Evolutionary conservation across 2,888 invertebrate genomes (phyloP), one percentile per base, ranked within the genome.

Genomic region (Toxonevra muliebris): DNA sequence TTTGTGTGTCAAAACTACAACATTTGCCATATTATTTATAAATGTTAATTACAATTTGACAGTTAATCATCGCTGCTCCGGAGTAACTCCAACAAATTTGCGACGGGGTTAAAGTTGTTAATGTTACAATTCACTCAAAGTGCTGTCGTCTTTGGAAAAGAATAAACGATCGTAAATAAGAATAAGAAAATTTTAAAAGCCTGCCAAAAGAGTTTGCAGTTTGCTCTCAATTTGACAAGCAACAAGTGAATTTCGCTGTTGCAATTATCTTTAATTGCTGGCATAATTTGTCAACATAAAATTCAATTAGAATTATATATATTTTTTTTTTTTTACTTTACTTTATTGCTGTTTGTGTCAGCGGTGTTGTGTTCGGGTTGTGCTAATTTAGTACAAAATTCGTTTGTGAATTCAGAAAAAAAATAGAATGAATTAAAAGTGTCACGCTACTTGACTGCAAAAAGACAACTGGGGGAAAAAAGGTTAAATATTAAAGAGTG

Each of bases 201-300:
- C 48, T 48, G 4, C 8, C 9, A 48, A 48, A 30, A 30, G 7
- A 30, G 30, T 30, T 30, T 30, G 30, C 30, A 30, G 5, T 48
- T 48, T 15, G 48, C 48, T 48, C 9, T 5, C 15, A 48, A n/a
- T 48, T 48, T 11, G 48, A 48, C 48, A 48, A 15, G 15, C 11
- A 30, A 30, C 30, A 30, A 30, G 30, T 30, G 30, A 30, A 30
- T 13, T 48, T 13, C 48, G 15, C n/a, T 52, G 66, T 69, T 64
- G 61, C 73, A 74, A 73, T 71, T 73, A 71, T 67, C 68, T 71
- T 71, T 74, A 74, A 74, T 74, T 74, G 73, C 71, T 71, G 74
- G 64, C 70, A 71, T 71, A 74, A 74, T 73, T 74, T 74, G 73
- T 71, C 73, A 74, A 73, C 73, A 73, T 71, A 61, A 69, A 74